phyloP scores from a whole-genome alignment of 2,888 invertebrate genomes.

The Tenthredo notha region DNA sequence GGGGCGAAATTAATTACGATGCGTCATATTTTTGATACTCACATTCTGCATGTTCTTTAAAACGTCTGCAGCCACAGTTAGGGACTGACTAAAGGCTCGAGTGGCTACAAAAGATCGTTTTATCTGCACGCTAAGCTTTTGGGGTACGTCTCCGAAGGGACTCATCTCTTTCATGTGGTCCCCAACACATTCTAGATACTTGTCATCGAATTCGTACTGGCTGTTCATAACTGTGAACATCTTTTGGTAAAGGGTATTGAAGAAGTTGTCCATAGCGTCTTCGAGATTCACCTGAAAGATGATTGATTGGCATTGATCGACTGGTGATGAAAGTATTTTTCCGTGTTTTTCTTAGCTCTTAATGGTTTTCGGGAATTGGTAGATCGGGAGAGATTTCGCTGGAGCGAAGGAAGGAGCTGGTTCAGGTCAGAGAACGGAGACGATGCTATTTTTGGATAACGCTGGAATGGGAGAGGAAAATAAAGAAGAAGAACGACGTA shows the following conservation, averaged over 20 bases:
- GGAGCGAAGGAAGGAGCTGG: slow-evolving; percentile 24
- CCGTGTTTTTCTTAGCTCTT: slow-evolving; percentile 25
- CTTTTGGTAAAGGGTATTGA: slow-evolving; percentile 94
- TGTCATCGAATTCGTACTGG: slow-evolving; percentile 94
- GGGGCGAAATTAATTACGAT: background rate
- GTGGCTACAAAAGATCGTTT: slow-evolving; percentile 97
- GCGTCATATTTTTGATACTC: slow-evolving; percentile 66
- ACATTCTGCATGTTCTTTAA: slow-evolving; percentile 89
- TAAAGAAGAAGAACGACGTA: background rate
- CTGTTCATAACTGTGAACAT: slow-evolving; percentile 97
- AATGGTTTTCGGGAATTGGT: slow-evolving; percentile 41
- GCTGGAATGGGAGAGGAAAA: slow-evolving; percentile 8
- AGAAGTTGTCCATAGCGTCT: slow-evolving; percentile 95
- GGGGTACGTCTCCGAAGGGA: slow-evolving; percentile 97
- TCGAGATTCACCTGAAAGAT: slow-evolving; percentile 85
- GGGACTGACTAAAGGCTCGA: slow-evolving; percentile 94
- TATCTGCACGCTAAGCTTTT: slow-evolving; percentile 93
- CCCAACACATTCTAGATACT: slow-evolving; percentile 92
- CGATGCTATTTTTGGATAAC: slow-evolving; percentile 28
- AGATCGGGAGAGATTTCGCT: slow-evolving; percentile 31
- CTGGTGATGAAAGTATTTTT: too few relatives aligned
- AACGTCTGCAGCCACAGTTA: slow-evolving; percentile 90
- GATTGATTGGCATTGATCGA: background rate
- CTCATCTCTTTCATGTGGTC: slow-evolving; percentile 95
- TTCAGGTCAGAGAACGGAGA: slow-evolving; percentile 1